A percentile compares a stretch with the other conserved stretches of the same genome.
Conservation (phyloP, 2,888 invertebrate species). For the Apodemia duryi region DNA sequence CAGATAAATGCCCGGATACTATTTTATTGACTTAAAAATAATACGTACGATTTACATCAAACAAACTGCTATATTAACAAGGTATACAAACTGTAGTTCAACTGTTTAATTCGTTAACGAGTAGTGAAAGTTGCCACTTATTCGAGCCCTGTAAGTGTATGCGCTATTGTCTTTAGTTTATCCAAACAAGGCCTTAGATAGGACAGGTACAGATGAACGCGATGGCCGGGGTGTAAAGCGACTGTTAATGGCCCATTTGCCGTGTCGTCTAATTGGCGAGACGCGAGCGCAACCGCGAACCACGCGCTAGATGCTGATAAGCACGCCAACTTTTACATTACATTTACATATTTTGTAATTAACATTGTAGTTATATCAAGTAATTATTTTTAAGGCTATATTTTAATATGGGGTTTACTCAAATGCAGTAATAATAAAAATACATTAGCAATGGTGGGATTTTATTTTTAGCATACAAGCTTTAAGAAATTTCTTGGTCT, state of each 20-base stretch:
- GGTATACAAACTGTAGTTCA: no score
- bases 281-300: conserved; percentile 24
- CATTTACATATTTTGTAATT: not conserved
- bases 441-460: no score
- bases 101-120: no score
- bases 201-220: not conserved
- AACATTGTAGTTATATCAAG: not conserved
- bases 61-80: no score
- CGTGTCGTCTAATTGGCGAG: conserved; percentile 27
- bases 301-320: not conserved
- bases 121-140: no score
- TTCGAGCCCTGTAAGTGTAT: not conserved
- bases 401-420: no score
- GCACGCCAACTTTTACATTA: not conserved
- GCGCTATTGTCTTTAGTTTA: not conserved
- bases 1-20: no score
- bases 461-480: no score
- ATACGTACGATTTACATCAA: no score
- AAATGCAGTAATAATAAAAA: no score
- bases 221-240: conserved; percentile 14
- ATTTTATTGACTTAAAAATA: no score
- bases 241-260: conserved; percentile 24
- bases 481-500: no score
- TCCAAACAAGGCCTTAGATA: conserved; percentile 2
- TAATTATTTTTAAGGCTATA: not conserved